Percentiles rank a stretch among this genome's conserved stretches.
These are phyloP conservation scores for Bufotes viridis DNA, from an alignment of 2,797 vertebrate species.

Conservation along the genomic window DNA sequence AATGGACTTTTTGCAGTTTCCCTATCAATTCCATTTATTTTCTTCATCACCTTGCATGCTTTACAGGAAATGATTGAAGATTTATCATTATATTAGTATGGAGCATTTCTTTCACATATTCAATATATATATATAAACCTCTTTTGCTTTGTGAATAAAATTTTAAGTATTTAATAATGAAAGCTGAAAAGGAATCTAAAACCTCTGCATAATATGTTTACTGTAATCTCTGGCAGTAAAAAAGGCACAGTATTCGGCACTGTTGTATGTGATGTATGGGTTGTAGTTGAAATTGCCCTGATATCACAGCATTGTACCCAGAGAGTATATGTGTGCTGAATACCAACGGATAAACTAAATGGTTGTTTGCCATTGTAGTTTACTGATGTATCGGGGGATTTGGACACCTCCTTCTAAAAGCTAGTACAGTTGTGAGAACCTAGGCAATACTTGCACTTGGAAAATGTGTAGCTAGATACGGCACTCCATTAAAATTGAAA, in stretches of 20 bases:
- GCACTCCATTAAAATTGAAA: too few relatives aligned
- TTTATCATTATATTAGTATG: background rate
- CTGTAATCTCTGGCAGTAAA: background rate
- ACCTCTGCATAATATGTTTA: background rate
- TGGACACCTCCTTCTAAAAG: background rate
- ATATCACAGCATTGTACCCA: background rate
- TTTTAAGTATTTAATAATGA: background rate
- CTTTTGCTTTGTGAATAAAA: background rate
- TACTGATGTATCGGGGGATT: background rate
- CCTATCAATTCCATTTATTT: conserved; percentile 35
- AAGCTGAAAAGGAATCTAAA: background rate
- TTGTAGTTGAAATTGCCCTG: background rate
- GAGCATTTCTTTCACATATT: background rate
- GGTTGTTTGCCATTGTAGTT: background rate
- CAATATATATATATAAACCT: background rate
- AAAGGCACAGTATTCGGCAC: too few relatives aligned
- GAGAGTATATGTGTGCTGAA: background rate
- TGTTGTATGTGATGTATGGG: background rate
- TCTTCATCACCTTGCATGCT: conserved; percentile 13
- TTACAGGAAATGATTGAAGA: conserved; percentile 6
- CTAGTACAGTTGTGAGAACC: background rate
- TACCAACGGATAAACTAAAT: background rate
- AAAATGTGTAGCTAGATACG: too few relatives aligned
- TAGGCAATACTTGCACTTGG: background rate
- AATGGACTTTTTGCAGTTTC: conserved; percentile 13